Evolutionary conservation across 2,797 vertebrate species (phyloP), one percentile per base, ranked within the genome.

Genomic region (Peromyscus eremicus): DNA sequence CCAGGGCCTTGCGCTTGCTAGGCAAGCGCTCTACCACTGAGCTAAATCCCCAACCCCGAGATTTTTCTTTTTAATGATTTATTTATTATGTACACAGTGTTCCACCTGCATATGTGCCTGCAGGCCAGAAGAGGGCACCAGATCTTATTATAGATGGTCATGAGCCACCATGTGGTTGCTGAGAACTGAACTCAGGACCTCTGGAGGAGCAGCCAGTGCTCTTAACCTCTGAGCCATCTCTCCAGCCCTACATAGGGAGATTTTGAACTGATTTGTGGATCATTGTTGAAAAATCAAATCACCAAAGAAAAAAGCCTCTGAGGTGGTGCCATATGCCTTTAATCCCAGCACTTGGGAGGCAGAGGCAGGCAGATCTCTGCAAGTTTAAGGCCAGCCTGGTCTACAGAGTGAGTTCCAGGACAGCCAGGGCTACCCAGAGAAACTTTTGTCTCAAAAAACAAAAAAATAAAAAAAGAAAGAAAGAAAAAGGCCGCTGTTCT

Each of bases 201-300:
- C 52, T 52, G 13, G 52, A 52, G 52, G 52, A 52, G 52, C 52
- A 52, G 52, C 52, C 52, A 14, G 52, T 52, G 52, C 52, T 52
- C 13, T 52, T 52, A 14, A 52, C 52, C 52, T 52, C 52, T 52
- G 52, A 52, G 52, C 52, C 52, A 52, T 52, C 52, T 52, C 52
- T 52, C 52, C 52, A 52, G 52, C 52, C 13, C 52, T 52, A 14
- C 52, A 52, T 52, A 52, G 13, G 52, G 52, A 52, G 52, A 52
- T 52, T 52, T 96, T 40, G 27, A 94, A 92, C 70, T 81, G 34
- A 40, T 25, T n/a, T 52, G 80, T 29, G 46, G 71, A 29, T 62
- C 32, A 43, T 77, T 49, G 40, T 64, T 95, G 96, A n/a, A 55
- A 97, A 88, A 71, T 71, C 11, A 84, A n/a, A 60, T 23, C 23